Evolutionary conservation across 2,888 invertebrate species (phyloP).

Genomic region (Gonocerus acuteangulatus): DNA sequence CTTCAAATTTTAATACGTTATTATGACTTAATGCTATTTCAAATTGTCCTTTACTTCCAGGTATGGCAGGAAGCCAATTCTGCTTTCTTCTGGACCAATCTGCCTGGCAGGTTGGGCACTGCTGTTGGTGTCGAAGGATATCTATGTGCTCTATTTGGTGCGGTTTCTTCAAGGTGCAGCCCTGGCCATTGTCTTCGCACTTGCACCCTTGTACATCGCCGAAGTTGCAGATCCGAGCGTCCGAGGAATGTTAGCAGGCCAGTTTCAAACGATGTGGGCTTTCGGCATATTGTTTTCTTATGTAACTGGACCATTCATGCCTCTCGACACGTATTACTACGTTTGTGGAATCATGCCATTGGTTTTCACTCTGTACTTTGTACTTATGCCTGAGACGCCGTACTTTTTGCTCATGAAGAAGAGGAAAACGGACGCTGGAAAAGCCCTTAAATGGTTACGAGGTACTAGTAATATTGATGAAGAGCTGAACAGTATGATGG

Average conservation of each 20-base stretch:
- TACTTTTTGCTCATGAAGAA: constrained; percentile 52
- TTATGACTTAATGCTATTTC: no score
- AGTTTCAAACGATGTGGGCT: constrained; percentile 38
- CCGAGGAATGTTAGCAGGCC: constrained; percentile 37
- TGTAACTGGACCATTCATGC: no score
- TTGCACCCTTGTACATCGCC: constrained; percentile 38
- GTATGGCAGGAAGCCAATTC: constrained; percentile 36
- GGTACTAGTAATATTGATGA: constrained; percentile 18
- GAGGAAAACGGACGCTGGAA: constrained; percentile 46
- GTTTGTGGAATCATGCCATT: constrained; percentile 43
- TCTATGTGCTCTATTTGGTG: constrained; percentile 33
- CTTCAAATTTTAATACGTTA: no score
- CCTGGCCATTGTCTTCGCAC: constrained; percentile 36
- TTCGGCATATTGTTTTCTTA: no score
- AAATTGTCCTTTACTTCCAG: no score
- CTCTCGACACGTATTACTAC: constrained; percentile 40
- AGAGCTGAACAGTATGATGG: constrained; percentile 32
- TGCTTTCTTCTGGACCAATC: constrained; percentile 35
- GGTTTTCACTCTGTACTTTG: constrained; percentile 47
- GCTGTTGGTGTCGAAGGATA: constrained; percentile 34
- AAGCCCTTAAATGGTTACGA: constrained; percentile 32
- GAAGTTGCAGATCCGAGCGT: constrained; percentile 37
- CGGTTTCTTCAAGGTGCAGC: constrained; percentile 36
- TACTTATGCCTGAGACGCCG: constrained; percentile 56
- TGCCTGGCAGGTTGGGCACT: constrained; percentile 36